These are phyloP conservation scores for Ochropleura leucogaster DNA, from an alignment of 2,888 invertebrate species.

Conservation along the genomic window DNA sequence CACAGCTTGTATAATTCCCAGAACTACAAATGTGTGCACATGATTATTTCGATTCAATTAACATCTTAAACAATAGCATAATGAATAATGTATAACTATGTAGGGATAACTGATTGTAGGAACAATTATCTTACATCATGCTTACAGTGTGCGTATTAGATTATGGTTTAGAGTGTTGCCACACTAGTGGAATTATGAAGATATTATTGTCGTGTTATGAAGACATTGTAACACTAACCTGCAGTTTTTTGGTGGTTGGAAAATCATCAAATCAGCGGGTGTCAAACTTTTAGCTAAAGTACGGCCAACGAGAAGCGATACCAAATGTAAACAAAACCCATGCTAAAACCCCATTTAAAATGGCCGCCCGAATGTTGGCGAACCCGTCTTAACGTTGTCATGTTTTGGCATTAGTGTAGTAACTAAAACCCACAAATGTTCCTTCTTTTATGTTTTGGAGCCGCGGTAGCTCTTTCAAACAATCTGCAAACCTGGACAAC, in stretches of 20 bases:
- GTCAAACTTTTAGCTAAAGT: too few species aligned
- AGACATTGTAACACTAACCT: not conserved
- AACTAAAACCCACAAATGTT: too few species aligned
- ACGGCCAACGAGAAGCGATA: too few species aligned
- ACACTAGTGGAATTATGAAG: conserved; percentile 1
- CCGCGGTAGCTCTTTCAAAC: too few species aligned
- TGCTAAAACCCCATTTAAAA: too few species aligned
- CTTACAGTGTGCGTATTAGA: conserved; percentile 23
- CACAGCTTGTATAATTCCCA: not conserved
- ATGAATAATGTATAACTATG: conserved; percentile 14
- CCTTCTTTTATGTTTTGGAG: too few species aligned
- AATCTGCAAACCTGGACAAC: too few species aligned
- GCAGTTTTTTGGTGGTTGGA: not conserved
- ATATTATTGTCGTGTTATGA: not conserved
- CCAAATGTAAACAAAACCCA: too few species aligned
- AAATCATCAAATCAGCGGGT: too few species aligned
- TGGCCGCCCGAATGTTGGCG: too few species aligned
- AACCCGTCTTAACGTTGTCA: too few species aligned
- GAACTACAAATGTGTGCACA: conserved; percentile 4
- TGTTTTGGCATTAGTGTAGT: too few species aligned
- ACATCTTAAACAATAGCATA: conserved; percentile 19
- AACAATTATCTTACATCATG: conserved; percentile 44
- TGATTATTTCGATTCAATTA: conserved; percentile 34
- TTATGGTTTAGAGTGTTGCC: conserved; percentile 12
- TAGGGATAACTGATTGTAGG: conserved; percentile 32